Conservation (phyloP, 2,113 vertebrate species). For the Caretta caretta region DNA sequence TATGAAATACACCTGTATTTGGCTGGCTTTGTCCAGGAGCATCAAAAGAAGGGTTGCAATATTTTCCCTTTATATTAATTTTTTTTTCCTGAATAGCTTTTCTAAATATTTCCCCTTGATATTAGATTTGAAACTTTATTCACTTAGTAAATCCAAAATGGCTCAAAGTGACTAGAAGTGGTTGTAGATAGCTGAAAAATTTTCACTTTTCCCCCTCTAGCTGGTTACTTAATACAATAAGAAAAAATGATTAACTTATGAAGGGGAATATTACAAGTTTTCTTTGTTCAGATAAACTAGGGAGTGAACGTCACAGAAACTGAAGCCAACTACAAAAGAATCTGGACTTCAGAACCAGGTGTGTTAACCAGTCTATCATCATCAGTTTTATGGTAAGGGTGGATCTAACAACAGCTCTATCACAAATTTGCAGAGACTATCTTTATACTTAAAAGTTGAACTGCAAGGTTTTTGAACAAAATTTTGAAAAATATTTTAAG, state of each 20-base stretch:
- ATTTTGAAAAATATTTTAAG: neutral
- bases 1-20: fast-evolving
- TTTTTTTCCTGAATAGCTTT: neutral
- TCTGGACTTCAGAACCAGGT: neutral
- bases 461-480: neutral
- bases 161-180: neutral
- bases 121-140: neutral
- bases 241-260: neutral
- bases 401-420: neutral
- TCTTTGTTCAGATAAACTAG: neutral
- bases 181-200: neutral
- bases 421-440: neutral
- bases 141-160: neutral
- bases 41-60: neutral
- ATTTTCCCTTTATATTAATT: neutral
- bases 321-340: neutral
- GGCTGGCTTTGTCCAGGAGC: neutral
- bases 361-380: neutral
- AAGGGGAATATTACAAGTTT: neutral
- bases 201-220: fast-evolving
- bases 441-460: neutral
- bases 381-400: neutral
- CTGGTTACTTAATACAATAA: neutral
- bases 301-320: neutral
- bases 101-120: neutral